Evolutionary conservation across 2,888 invertebrate species (phyloP).

Genomic region (Parnassius smintheus): DNA sequence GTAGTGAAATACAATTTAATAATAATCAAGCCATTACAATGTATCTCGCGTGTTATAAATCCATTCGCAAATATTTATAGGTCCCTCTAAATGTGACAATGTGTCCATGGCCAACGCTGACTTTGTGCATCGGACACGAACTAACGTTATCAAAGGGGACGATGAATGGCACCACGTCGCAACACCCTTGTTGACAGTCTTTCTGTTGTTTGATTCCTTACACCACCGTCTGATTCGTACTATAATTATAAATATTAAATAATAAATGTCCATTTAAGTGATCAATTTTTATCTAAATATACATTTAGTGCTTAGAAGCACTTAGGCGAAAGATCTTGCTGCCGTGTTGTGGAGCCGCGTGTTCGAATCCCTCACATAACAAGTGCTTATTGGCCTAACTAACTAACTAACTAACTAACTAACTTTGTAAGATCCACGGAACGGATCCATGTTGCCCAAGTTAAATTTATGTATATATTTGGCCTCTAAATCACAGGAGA

Average conservation of each 20-base stretch:
- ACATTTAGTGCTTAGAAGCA: no score
- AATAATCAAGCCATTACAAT: conserved; percentile 22
- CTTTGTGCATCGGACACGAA: conserved; percentile 64
- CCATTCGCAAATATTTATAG: conserved; percentile 44
- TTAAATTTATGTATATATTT: no score
- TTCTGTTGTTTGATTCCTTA: conserved; percentile 29
- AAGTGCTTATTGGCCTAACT: no score
- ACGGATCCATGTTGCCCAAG: no score
- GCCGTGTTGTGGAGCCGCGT: no score
- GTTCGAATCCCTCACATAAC: no score
- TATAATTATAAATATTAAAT: background rate
- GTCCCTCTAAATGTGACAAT: conserved; percentile 50
- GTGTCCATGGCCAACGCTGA: conserved; percentile 39
- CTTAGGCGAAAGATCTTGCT: no score
- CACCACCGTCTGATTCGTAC: background rate
- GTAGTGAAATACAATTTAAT: conserved; percentile 17
- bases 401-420: no score
- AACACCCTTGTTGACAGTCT: conserved; percentile 47
- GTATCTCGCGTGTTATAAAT: conserved; percentile 23
- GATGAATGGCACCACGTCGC: conserved; percentile 45
- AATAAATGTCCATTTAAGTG: background rate
- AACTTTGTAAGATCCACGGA: no score
- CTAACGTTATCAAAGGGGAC: conserved; percentile 61
- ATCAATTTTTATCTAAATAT: no score
- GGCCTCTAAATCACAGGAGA: no score